A percentile compares a stretch with the other conserved stretches of the same genome.
Evolutionary conservation across 2,113 vertebrate species (phyloP).

Genomic region (Sclerurus mexicanus): DNA sequence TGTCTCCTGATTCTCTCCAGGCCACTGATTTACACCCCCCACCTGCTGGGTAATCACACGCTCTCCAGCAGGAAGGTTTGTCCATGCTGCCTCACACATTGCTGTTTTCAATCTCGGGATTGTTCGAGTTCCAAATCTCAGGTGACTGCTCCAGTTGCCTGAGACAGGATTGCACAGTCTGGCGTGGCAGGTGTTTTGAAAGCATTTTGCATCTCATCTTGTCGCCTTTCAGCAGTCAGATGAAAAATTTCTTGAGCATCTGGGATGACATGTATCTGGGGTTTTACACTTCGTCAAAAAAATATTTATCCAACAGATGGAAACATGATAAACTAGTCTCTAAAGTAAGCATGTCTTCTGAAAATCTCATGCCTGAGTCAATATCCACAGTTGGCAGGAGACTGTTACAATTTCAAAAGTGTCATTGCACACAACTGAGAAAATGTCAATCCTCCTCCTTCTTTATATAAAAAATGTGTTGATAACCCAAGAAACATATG

Average conservation of each 20-base stretch:
- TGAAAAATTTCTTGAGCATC: conserved; percentile 12
- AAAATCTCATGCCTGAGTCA: conserved; percentile 46
- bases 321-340: conserved; percentile 34
- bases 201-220: not conserved
- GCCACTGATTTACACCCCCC: conserved; percentile 40
- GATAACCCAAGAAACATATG: conserved; percentile 4
- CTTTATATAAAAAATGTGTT: not conserved
- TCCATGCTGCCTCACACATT: not conserved
- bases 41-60: not conserved
- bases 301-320: conserved; percentile 56
- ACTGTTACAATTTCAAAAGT: not conserved
- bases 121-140: not conserved
- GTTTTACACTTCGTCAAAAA: conserved; percentile 45
- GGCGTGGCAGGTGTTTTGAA: not conserved
- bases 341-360: conserved; percentile 25
- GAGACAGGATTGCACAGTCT: not conserved
- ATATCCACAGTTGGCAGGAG: not conserved
- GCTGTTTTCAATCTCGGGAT: not conserved
- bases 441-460: conserved; percentile 27
- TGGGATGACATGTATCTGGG: not conserved
- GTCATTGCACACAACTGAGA: not conserved
- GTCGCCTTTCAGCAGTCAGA: not conserved
- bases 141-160: not conserved
- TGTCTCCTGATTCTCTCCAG: not conserved
- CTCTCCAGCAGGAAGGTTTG: not conserved